Conservation (phyloP, 2,113 vertebrate genomes). For the Tinamus guttatus region DNA sequence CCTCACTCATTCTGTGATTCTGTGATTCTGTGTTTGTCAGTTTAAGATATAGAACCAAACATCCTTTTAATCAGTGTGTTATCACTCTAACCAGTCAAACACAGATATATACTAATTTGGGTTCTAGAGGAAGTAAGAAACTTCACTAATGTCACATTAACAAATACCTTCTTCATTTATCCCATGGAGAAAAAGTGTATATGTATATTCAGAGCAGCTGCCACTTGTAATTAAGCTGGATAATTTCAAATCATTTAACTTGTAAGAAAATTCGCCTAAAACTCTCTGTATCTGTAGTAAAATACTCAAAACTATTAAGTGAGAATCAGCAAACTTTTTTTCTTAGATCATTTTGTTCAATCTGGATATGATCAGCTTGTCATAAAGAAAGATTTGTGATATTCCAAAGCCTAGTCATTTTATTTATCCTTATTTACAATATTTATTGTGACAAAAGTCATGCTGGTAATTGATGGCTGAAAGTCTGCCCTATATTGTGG, state of each 20-base stretch:
- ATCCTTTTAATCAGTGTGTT: neutral
- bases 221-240: neutral
- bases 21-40: neutral
- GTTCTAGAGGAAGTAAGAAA: neutral
- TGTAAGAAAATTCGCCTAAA: neutral
- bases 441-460: neutral
- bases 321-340: neutral
- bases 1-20: no score
- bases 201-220: neutral
- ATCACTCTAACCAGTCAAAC: neutral
- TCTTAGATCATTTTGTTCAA: neutral
- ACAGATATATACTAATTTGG: neutral
- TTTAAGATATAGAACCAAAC: neutral
- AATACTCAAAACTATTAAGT: neutral
- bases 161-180: neutral
- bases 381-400: neutral
- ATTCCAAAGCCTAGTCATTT: neutral
- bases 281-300: neutral
- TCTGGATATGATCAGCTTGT: neutral
- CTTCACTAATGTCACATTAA: neutral
- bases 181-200: neutral
- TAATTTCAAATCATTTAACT: neutral
- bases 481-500: neutral
- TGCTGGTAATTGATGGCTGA: neutral
- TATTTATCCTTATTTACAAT: neutral